Evolutionary conservation across 2,888 invertebrate species (phyloP).

Genomic region (Chrysopilus asiliformis): DNA sequence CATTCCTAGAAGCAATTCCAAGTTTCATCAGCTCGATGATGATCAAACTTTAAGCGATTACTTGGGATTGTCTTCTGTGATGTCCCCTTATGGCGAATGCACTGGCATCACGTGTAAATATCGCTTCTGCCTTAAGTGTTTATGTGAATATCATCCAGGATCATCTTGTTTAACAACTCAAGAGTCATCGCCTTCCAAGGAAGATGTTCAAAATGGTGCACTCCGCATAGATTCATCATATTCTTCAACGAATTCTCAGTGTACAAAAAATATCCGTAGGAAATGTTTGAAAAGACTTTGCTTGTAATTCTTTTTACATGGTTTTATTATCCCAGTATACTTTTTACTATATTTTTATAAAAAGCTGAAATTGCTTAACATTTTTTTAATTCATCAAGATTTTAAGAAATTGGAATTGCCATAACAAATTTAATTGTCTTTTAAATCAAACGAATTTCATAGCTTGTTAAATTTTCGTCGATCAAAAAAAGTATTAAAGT

Average conservation of each 20-base stretch:
- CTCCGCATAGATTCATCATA: conserved; percentile 2
- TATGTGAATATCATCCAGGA: conserved; percentile 25
- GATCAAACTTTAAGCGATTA: not conserved
- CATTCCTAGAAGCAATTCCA: not conserved
- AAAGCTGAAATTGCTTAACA: no score
- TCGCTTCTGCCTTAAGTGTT: conserved; percentile 23
- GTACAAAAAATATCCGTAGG: conserved; percentile 5
- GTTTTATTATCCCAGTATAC: no score
- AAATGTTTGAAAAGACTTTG: conserved; percentile 12
- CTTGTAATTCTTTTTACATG: no score
- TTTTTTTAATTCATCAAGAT: no score
- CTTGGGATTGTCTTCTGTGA: not conserved
- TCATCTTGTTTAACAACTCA: conserved; percentile 21
- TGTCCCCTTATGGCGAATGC: conserved; percentile 8
- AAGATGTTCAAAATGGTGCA: conserved; percentile 9
- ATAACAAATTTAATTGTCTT: no score
- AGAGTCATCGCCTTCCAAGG: conserved; percentile 26
- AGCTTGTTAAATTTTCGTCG: no score
- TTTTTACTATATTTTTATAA: no score
- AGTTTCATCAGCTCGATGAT: not conserved
- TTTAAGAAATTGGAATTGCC: no score
- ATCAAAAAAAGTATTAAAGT: no score
- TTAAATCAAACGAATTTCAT: no score
- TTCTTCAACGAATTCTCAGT: not conserved
- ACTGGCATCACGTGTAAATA: conserved; percentile 19